Conservation (phyloP, 2,888 invertebrate genomes). For the Himalopsyche anomala region DNA sequence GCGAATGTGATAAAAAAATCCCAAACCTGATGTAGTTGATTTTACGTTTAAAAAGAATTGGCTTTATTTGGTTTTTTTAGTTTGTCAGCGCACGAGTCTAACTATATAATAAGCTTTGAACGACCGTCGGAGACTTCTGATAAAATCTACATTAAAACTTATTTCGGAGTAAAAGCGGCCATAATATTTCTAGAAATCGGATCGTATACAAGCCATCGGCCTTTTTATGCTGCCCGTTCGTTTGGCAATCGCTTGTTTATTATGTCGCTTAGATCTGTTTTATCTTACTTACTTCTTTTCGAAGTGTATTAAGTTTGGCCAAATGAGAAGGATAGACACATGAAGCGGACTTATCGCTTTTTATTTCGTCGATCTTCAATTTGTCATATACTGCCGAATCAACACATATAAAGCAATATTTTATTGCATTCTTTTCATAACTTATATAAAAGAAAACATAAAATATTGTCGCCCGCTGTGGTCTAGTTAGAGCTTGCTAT, state of each 20-base stretch:
- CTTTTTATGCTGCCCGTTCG: constrained; percentile 43
- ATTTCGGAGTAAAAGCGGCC: constrained; percentile 52
- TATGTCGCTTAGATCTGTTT: constrained; percentile 38
- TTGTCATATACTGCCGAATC: constrained; percentile 10
- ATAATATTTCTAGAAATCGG: constrained; percentile 49
- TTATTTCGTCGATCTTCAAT: constrained; percentile 18
- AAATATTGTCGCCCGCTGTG: no score
- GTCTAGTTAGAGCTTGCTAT: no score
- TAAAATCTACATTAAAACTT: constrained; percentile 65
- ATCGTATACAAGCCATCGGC: constrained; percentile 58
- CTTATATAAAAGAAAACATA: no score
- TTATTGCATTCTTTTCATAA: no score
- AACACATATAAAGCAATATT: constrained; percentile 7
- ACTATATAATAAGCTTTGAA: constrained; percentile 42
- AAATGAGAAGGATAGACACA: constrained; percentile 15
- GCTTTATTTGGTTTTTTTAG: no score
- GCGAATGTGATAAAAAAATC: no score
- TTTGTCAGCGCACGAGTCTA: constrained; percentile 27
- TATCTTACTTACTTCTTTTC: constrained; percentile 35
- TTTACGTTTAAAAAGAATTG: no score
- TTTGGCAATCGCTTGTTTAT: constrained; percentile 38
- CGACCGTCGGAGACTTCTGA: constrained; percentile 49
- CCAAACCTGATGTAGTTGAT: no score
- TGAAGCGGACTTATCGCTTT: background rate
- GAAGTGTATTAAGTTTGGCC: constrained; percentile 37